Evolutionary conservation across 2,113 vertebrate species (phyloP).

Genomic region (Myrmecophaga tridactyla): DNA sequence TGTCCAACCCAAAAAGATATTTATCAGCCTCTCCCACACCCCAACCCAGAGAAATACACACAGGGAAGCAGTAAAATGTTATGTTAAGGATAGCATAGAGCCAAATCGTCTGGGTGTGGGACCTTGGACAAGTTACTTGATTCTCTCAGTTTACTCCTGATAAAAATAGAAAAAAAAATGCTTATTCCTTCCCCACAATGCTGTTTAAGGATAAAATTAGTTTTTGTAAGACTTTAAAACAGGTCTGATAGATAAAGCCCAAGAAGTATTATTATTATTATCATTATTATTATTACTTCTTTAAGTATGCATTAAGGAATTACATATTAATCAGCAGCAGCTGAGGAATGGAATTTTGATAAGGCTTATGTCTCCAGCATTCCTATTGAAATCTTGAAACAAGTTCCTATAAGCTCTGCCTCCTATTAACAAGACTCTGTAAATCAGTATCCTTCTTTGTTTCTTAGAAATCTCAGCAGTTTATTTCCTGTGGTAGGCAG

Average conservation of each 20-base stretch:
- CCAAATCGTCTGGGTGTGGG: neutral
- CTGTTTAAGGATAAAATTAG: neutral
- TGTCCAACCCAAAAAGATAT: neutral
- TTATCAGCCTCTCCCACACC: neutral
- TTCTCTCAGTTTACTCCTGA: neutral
- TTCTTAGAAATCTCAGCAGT: neutral
- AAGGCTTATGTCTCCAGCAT: neutral
- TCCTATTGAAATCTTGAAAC: neutral
- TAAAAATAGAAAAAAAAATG: neutral
- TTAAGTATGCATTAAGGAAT: neutral
- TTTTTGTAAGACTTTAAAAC: neutral
- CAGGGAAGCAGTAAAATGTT: neutral
- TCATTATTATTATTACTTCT: neutral
- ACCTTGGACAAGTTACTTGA: neutral
- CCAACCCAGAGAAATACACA: neutral
- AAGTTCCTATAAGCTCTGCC: neutral
- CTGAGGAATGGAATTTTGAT: neutral
- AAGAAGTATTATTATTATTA: neutral
- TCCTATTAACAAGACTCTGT: neutral
- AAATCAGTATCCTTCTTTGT: neutral
- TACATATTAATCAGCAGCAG: neutral
- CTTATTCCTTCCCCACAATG: neutral
- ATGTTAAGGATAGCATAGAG: neutral
- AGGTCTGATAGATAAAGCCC: neutral
- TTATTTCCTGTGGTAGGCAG: neutral